These are phyloP conservation scores for Drosophila kepulauana DNA, from an alignment of 1,140 invertebrate genomes.

Conservation along the genomic window DNA sequence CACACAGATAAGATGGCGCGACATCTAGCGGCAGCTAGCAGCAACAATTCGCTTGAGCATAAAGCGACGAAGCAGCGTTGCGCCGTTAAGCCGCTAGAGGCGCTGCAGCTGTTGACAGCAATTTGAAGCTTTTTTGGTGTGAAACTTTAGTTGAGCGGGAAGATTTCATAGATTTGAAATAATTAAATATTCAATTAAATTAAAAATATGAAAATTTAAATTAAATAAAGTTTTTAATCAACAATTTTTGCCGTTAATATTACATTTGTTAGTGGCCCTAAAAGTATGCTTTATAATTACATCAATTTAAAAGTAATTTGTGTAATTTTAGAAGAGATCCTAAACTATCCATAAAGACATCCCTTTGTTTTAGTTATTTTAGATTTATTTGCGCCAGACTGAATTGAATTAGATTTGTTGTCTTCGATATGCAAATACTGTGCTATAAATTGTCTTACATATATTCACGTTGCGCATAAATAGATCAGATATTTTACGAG, in stretches of 20 bases:
- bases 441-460: neutral
- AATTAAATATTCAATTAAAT: neutral
- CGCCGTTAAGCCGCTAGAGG: neutral
- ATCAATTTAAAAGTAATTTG: neutral
- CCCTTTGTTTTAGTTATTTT: neutral
- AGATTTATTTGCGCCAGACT: neutral
- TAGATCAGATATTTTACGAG: conserved; percentile 5
- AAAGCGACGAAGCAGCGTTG: neutral
- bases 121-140: neutral
- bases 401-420: neutral
- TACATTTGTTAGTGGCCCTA: neutral
- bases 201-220: neutral
- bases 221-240: neutral
- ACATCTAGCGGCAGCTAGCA: conserved; percentile 8
- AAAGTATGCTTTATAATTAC: neutral
- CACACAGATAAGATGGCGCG: neutral
- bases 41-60: neutral
- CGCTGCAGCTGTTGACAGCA: neutral
- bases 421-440: neutral
- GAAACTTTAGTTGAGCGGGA: conserved; percentile 1
- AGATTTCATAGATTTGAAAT: neutral
- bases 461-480: conserved; percentile 1
- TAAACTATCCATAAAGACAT: neutral
- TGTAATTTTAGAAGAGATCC: neutral
- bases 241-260: neutral